phyloP scores from a whole-genome alignment of 2,888 invertebrate species.

The Hemistola chrysoprasaria region DNA sequence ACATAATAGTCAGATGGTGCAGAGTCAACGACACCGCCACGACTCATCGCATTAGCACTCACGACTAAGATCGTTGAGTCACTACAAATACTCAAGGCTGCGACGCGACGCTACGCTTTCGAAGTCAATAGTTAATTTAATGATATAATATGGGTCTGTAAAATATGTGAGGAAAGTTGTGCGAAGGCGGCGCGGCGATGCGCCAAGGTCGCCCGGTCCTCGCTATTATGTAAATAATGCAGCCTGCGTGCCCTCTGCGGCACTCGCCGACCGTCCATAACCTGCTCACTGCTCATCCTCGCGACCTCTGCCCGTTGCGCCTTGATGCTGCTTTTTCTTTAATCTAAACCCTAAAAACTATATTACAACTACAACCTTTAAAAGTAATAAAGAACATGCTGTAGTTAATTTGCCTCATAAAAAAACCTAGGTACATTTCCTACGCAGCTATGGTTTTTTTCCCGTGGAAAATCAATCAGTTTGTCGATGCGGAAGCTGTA shows the following conservation, averaged over 20 bases:
- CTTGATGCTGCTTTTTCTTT: conserved; percentile 12
- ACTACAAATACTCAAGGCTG: conserved; percentile 36
- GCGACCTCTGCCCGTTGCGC: conserved; percentile 27
- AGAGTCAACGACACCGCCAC: conserved; percentile 67
- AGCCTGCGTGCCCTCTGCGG: conserved; percentile 41
- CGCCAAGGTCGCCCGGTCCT: conserved; percentile 66
- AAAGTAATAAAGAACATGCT: too few species aligned
- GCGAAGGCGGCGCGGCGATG: conserved; percentile 43
- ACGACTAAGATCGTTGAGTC: conserved; percentile 38
- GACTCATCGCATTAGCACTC: conserved; percentile 57
- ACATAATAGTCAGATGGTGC: conserved; percentile 46
- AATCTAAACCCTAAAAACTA: background rate
- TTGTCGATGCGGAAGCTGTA: conserved; percentile 4
- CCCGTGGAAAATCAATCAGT: conserved; percentile 15
- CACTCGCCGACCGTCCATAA: conserved; percentile 35
- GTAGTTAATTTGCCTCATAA: too few species aligned
- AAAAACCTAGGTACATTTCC: too few species aligned
- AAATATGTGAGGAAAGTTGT: conserved; percentile 32
- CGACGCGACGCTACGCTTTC: conserved; percentile 29
- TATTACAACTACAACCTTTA: background rate
- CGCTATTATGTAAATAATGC: conserved; percentile 71
- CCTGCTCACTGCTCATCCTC: conserved; percentile 41
- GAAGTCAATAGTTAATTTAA: conserved; percentile 32
- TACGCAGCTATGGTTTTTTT: too few species aligned
- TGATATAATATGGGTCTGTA: conserved; percentile 23